Base-by-base conservation (phyloP, 2,113 vertebrate species). In the Stictonetta naevosa region DNA sequence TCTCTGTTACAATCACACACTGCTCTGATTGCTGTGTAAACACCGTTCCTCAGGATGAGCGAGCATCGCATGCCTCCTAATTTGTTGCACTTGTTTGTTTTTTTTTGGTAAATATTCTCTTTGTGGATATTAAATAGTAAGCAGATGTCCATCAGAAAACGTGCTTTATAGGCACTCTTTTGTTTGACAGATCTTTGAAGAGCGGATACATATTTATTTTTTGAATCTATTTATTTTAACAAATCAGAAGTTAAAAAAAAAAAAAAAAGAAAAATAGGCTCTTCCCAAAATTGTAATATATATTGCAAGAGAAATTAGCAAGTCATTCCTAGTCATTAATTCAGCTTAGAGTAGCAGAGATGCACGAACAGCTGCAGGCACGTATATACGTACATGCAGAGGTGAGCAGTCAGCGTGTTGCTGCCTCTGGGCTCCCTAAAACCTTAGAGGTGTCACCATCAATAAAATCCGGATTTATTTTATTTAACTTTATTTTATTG, bases 121-220 rank as follows among this genome's bases (percentile, higher is more conserved):
- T 60, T 52, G 86, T 96, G 59, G 86, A 52, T 91, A 68, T 91
- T 83, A 94, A 92, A 96, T 95, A 93, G 88, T 92, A 96, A 97
- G 86, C 96, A 97, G 93, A 96, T 95, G 92, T 74, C 93, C 55
- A 90, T 94, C 93, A 88, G 88, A 88, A 87, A 83, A 55, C 10
- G 20, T 78, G 44, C 67, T 88, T 93, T 68, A 73, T 42, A 85
- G 81, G 16, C 55, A 15, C 50, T 80, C 36, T 42, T 68, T 75
- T 86, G 83, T 94, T 92, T 94, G 95, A 95, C 88, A 92, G 91
- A 59, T n/a, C 62, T 88, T 88, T 88, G 86, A 95, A 85, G 84
- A 80, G 80, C 2, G 5, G 75, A n/a, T 88, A 11, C 1, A 3
- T 53, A 38, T 86, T 90, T 86, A 56, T 73, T 96, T 94, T 82